Evolutionary conservation across 2,113 vertebrate genomes (phyloP), one percentile per base, ranked within the genome.

Genomic region (Callipepla squamata): DNA sequence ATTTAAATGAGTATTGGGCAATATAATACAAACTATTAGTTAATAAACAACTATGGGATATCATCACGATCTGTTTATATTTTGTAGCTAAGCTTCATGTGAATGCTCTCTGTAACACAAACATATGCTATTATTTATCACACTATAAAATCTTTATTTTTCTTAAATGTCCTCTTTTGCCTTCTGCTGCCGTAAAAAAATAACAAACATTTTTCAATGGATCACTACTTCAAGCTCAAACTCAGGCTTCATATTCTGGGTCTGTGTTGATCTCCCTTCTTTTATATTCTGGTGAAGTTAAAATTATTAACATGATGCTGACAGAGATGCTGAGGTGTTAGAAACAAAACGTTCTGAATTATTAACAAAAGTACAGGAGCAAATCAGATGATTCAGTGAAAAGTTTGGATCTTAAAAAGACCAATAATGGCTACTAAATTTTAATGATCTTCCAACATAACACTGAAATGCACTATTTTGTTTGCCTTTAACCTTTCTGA

Each of bases 401-500:
- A 93, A 36, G 38, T 45, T 17, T 8, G 34, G 57, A 90, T 96
- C 92, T 95, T 88, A 79, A 82, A 95, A 95, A 93, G 85, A 95
- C 75, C 70, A 94, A 74, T 97, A 97, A 95, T 13, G 23, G 59
- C 82, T 80, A 95, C 90, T 97, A 97, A 97, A 97, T 96, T 97
- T 97, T 97, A 97, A 97, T 97, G 94, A 95, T 95, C 73, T 95
- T 96, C 84, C 86, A 85, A 51, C 94, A 81, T 95, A 95, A 94
- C 89, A 89, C 70, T 21, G 93, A 96, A 97, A 97, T 94, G 83
- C 87, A 94, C 79, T 87, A 95, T 96, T 97, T 97, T 72, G 87
- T 95, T 95, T 97, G 90, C 63, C 0, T 1, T 97, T 97, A 98
- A 97, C 92, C 90, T 98, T 98, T 97, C 94, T 89, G 89, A 78